Evolutionary conservation across 2,888 invertebrate species (phyloP), one percentile per base, ranked within the genome.

Genomic region (Dynastes maya): DNA sequence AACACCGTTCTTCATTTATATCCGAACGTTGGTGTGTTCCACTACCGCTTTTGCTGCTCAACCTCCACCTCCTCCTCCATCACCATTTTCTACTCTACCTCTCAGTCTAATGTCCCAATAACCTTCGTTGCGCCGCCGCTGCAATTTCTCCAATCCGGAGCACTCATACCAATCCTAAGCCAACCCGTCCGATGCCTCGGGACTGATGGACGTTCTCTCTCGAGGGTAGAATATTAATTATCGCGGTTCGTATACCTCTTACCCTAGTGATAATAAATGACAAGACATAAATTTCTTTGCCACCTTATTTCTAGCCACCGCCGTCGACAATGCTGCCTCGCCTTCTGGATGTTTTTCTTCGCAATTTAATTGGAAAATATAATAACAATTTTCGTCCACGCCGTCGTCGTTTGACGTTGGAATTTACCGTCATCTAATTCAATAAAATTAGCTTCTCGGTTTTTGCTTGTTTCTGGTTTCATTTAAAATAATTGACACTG

Each of bases 151-250:
- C 78, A 64, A 71, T 71, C 78, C 78, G 40, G 27, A 22, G 16
- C 55, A 32, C 77, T 77, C 71, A 71, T 51, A 71, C 77, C 68
- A 65, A 68, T 40, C 75, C 76, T 55, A 32, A 58, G 55, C 70
- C 71, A 55, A 58, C 72, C 72, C 72, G 40, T 61, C 78, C 67
- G 67, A 68, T 78, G 51, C 79, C 78, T 63, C 77, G 67, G 78
- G 79, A 81, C 80, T 83, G 82, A 83, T 82, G 80, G 80, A 79
- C 80, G 80, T 53, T 79, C 80, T 76, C 58, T 72, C 80, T 80
- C 82, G 78, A 81, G 82, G 80, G 80, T 82, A 82, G 84, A 84
- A 84, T 84, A 85, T 85, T 83, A 84, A 83, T 84, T 84, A 84
- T 82, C 81, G 83, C 79, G 80, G 81, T 82, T 80, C 81, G 77